phyloP scores from a whole-genome alignment of 2,797 vertebrate genomes.

The Phoeniculus purpureus region DNA sequence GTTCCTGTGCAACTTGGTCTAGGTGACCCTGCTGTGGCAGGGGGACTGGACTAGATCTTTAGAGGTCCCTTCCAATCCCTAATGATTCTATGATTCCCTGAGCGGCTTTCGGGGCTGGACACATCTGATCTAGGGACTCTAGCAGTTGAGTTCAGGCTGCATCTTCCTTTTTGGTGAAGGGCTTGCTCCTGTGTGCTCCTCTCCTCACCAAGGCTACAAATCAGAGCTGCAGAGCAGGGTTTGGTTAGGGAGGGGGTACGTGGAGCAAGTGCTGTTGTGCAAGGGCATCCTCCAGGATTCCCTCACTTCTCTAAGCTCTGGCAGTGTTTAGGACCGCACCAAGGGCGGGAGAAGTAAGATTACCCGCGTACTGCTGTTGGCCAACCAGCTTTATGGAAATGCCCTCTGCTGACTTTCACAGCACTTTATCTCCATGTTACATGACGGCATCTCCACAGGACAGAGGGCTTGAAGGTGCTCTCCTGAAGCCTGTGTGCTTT shows the following conservation, averaged over 20 bases:
- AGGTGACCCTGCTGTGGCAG: too few species aligned
- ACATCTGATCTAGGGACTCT: not conserved
- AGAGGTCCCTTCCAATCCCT: too few species aligned
- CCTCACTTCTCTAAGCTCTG: not conserved
- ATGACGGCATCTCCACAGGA: not conserved
- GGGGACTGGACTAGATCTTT: too few species aligned
- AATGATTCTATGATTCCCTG: too few species aligned
- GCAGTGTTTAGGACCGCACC: not conserved
- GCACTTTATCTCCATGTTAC: not conserved
- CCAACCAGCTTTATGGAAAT: fast-evolving
- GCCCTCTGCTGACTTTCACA: not conserved
- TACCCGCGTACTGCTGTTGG: not conserved
- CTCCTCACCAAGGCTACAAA: not conserved
- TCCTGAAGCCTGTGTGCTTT: not conserved
- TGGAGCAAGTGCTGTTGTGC: not conserved
- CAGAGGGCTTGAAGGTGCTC: not conserved
- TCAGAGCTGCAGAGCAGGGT: not conserved
- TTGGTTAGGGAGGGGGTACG: not conserved
- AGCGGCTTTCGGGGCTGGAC: not conserved
- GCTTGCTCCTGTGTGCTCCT: not conserved
- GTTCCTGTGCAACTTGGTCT: too few species aligned
- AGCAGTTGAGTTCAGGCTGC: not conserved
- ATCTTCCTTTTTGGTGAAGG: not conserved
- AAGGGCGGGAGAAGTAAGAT: not conserved
- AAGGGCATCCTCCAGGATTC: not conserved